Percentiles rank a stretch among this genome's conserved stretches.
Evolutionary conservation across 2,797 vertebrate species (phyloP).

Genomic region (Valencia hispanica): DNA sequence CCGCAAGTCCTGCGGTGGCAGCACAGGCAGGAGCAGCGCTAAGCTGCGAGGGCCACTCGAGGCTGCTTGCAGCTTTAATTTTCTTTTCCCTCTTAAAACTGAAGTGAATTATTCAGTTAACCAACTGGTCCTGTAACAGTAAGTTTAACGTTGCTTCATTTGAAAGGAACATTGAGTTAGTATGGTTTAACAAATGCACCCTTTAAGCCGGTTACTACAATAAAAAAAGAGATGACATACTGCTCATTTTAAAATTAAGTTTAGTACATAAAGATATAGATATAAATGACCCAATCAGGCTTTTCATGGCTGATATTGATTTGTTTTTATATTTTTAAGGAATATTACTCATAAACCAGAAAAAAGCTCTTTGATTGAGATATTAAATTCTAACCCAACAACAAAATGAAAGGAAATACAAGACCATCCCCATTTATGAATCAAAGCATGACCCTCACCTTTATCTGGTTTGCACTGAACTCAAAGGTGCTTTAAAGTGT

Average conservation of each 20-base stretch:
- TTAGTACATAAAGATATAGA: background rate
- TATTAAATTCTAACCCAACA: background rate
- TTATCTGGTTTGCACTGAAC: background rate
- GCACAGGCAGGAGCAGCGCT: too few relatives aligned
- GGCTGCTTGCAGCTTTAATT: too few relatives aligned
- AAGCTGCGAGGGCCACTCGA: too few relatives aligned
- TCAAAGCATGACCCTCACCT: background rate
- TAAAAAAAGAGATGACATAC: constrained; percentile 38
- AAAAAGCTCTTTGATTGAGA: background rate
- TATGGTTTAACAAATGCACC: constrained; percentile 33
- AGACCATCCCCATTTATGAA: background rate
- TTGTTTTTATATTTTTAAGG: background rate
- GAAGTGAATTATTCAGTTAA: constrained; percentile 31
- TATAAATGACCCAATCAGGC: background rate
- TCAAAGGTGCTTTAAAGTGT: background rate
- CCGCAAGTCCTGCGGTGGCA: too few relatives aligned
- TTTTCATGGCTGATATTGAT: background rate
- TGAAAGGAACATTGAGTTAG: constrained; percentile 19
- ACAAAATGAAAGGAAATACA: background rate
- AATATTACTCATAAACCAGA: background rate
- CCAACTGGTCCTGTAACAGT: constrained; percentile 9
- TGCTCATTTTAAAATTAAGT: constrained; percentile 44
- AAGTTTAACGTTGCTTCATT: constrained; percentile 20
- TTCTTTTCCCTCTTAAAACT: background rate
- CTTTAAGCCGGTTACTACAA: constrained; percentile 31